Base-by-base conservation (phyloP, 2,888 invertebrate genomes). In the Megamerina dolium region DNA sequence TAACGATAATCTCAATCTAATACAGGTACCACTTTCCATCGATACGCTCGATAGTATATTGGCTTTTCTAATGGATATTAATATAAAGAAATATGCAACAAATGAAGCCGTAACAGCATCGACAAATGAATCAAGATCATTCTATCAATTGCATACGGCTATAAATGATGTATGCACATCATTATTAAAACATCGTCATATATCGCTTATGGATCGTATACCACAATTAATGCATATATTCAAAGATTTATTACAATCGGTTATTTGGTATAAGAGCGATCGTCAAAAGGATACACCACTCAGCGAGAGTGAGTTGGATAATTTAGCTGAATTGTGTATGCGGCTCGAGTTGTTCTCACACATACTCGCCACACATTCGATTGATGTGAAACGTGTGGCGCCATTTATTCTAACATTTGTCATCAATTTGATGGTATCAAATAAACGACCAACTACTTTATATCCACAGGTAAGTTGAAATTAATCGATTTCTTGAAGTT, bases 211-310 rank as follows among this genome's bases (percentile, higher is more conserved):
- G 48, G 68, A 69, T 52, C 64, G 72, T 0, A 60, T 68, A 1
- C 59, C 68, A 6, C 71, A 70, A 39, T 55, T 68, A 50, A 53
- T 60, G 29, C 55, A 61, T 1, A 49, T 72, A 8, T 66, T 64
- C 18, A 63, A 66, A 53, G 67, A 68, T 44, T 52, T 71, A 10
- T 27, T 69, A 5, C 67, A 69, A 45, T 54, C 68, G 1, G 53
- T 72, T 43, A 59, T 70, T 9, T 64, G 64, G 59, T 72, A 69
- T 51, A 67, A 69, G 49, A 57, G 60, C 27, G 63, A 66, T 14
- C 59, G 69, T 2, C 55, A 60, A 39, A 61, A 64, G 30, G 60
- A 66, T 45, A 55, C 60, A 1, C 52, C 56, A 5, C 45, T 71
- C 2, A 53, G 52, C 1, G 49, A 51, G 3, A 50, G 48, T 2